Conservation (phyloP, 2,113 vertebrate genomes). For the Oncorhynchus tshawytscha region DNA sequence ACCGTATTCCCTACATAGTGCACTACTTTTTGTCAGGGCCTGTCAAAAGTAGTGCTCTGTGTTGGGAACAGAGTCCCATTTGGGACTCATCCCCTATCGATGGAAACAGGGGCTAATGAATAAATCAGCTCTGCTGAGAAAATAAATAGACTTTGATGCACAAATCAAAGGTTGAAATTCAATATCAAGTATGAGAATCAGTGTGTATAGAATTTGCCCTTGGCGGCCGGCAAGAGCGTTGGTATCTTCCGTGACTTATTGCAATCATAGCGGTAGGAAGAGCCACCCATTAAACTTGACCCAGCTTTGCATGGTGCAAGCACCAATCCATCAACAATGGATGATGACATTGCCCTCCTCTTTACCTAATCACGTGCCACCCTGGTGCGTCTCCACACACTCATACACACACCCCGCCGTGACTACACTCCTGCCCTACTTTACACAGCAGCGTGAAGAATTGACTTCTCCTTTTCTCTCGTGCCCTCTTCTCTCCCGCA, state of each 20-base stretch:
- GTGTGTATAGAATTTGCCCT: not conserved
- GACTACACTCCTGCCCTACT: slow-evolving; percentile 70
- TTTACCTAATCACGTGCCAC: slow-evolving; percentile 1
- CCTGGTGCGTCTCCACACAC: slow-evolving; percentile 2
- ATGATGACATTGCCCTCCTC: not conserved
- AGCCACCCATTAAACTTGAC: not conserved
- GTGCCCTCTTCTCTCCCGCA: slow-evolving; percentile 26
- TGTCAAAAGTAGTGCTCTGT: too few species aligned
- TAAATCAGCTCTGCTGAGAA: slow-evolving; percentile 26
- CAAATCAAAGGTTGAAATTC: slow-evolving; percentile 8
- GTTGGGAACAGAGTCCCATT: too few species aligned
- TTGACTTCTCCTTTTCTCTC: slow-evolving; percentile 40
- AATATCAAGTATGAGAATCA: slow-evolving; percentile 8
- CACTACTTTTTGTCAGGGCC: too few species aligned
- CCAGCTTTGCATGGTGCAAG: not conserved
- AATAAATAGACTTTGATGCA: slow-evolving; percentile 32
- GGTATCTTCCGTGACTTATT: not conserved
- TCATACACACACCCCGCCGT: slow-evolving; percentile 37
- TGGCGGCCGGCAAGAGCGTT: not conserved
- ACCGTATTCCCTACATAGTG: too few species aligned
- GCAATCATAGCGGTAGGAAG: too few species aligned
- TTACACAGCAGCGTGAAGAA: slow-evolving; percentile 66
- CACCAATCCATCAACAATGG: not conserved
- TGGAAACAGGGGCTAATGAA: slow-evolving; percentile 21
- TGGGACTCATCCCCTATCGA: slow-evolving; percentile 17